Evolutionary conservation across 2,888 invertebrate genomes (phyloP).

Genomic region (Eutolmus rufibarbis): DNA sequence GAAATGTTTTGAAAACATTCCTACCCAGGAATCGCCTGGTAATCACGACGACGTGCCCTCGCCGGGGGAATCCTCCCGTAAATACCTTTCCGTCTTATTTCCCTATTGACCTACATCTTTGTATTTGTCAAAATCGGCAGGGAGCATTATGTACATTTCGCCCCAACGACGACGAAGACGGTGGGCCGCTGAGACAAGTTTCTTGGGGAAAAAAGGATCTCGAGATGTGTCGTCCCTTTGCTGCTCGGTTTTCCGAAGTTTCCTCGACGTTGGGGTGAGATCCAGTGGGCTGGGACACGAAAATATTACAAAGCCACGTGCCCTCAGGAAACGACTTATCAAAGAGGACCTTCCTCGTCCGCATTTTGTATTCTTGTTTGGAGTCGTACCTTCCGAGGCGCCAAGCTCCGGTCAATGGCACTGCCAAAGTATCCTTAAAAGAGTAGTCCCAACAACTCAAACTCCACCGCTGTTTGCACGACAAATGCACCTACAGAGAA

Average conservation of each 20-base stretch:
- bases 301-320: not conserved
- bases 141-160: not conserved
- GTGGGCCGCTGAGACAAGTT: not conserved
- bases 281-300: not conserved
- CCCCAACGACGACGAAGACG: not conserved
- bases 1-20: slow-evolving; percentile 22
- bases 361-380: not conserved
- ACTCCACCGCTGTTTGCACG: not conserved
- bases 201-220: not conserved
- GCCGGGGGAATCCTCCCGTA: not conserved
- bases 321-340: not conserved
- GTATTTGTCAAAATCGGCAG: slow-evolving; percentile 19
- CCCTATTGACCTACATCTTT: slow-evolving; percentile 30
- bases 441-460: not conserved
- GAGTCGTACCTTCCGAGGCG: not conserved
- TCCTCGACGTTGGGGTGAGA: not conserved
- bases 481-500: not conserved
- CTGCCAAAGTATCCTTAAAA: not conserved
- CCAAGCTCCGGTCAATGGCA: not conserved
- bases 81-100: slow-evolving; percentile 29
- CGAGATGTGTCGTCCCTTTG: not conserved
- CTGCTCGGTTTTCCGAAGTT: not conserved
- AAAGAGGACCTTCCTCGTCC: not conserved
- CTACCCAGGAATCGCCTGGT: not conserved
- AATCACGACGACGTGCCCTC: not conserved